Conservation (phyloP, 2,888 invertebrate species). For the Papilio demoleus region DNA sequence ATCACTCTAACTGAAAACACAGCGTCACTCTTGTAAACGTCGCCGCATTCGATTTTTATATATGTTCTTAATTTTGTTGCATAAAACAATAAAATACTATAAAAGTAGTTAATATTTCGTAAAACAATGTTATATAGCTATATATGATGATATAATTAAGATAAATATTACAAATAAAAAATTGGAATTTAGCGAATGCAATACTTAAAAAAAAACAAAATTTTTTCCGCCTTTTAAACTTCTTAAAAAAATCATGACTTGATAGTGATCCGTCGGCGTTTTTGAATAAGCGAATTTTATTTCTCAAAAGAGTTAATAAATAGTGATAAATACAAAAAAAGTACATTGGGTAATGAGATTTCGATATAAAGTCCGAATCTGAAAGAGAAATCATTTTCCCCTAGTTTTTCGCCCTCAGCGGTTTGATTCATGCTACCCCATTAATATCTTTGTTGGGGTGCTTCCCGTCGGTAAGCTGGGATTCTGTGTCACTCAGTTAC, state of each 20-base stretch:
- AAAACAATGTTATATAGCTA: too few species aligned
- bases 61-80: too few species aligned
- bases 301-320: not conserved
- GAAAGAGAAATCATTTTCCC: not conserved
- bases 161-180: not conserved
- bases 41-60: not conserved
- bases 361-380: not conserved
- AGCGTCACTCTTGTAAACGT: conserved; percentile 3
- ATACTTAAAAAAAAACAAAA: not conserved
- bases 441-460: not conserved
- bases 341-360: too few species aligned
- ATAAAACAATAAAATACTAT: too few species aligned
- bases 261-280: not conserved
- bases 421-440: not conserved
- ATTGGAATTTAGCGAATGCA: not conserved
- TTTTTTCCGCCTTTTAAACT: too few species aligned
- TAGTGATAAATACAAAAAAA: too few species aligned
- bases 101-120: too few species aligned
- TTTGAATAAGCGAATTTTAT: not conserved
- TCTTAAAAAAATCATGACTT: too few species aligned
- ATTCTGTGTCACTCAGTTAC: conserved; percentile 11
- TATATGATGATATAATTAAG: too few species aligned
- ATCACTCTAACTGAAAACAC: not conserved
- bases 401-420: not conserved
- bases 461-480: not conserved